A percentile compares a stretch with the other conserved stretches of the same genome.
phyloP scores from a whole-genome alignment of 2,113 vertebrate genomes.

The Turdus rufiventris region DNA sequence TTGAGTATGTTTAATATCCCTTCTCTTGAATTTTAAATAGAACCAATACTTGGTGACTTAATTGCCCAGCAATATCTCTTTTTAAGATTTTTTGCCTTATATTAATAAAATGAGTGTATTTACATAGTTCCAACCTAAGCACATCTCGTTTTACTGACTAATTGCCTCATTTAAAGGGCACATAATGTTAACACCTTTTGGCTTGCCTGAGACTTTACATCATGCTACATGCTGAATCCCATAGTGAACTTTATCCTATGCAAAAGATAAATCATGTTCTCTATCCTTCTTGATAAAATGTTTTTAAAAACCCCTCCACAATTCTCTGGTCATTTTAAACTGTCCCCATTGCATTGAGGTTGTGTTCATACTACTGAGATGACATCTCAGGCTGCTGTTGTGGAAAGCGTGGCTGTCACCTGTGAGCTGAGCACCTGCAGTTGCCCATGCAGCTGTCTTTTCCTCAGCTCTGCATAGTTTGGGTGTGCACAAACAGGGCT shows the following conservation, averaged over 20 bases:
- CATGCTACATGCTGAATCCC: background rate
- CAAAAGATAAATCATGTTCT: background rate
- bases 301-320: accelerated
- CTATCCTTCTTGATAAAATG: background rate
- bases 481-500: background rate
- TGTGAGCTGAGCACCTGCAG: background rate
- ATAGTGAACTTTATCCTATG: background rate
- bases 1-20: conserved; percentile 36
- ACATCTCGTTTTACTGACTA: background rate
- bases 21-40: conserved; percentile 32
- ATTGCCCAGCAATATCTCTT: conserved; percentile 22
- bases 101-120: conserved; percentile 32
- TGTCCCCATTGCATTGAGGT: background rate
- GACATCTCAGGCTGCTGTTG: background rate
- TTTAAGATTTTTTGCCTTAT: conserved; percentile 41
- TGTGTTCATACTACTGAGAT: background rate
- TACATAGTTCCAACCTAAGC: conserved; percentile 44
- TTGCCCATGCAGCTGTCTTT: background rate
- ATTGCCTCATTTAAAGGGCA: conserved; percentile 52
- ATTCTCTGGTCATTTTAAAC: background rate
- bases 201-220: conserved; percentile 31
- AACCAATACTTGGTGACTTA: conserved; percentile 17
- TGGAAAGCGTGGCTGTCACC: background rate
- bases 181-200: conserved; percentile 40
- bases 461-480: background rate